These are phyloP conservation scores for Prenolepis imparis DNA, from an alignment of 2,888 invertebrate species.

Conservation along the genomic window DNA sequence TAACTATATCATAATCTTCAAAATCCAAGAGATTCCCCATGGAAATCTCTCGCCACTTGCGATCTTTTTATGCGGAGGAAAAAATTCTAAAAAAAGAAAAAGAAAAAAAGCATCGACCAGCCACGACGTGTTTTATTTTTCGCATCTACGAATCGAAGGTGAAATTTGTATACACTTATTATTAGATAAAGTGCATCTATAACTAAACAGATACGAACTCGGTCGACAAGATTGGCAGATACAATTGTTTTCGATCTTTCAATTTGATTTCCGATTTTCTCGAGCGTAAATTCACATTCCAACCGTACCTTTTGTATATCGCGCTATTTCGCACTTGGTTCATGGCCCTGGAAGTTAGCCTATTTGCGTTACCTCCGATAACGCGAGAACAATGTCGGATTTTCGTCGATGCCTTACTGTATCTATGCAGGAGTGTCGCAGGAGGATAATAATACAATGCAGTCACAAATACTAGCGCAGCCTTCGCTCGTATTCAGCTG, in stretches of 20 bases:
- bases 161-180: background rate
- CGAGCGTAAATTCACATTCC: constrained; percentile 34
- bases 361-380: constrained; percentile 50
- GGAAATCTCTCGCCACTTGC: constrained; percentile 69
- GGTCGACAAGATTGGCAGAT: background rate
- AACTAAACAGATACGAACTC: background rate
- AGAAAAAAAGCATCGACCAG: constrained; percentile 26
- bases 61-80: constrained; percentile 51
- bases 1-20: constrained; percentile 80
- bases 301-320: constrained; percentile 36
- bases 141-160: background rate
- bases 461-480: constrained; percentile 1
- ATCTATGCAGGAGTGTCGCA: constrained; percentile 48
- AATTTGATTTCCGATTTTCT: background rate
- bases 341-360: constrained; percentile 61
- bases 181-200: background rate
- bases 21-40: constrained; percentile 71
- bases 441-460: constrained; percentile 43
- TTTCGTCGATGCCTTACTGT: constrained; percentile 63
- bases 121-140: background rate
- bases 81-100: constrained; percentile 63
- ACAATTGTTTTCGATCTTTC: constrained; percentile 1
- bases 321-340: constrained; percentile 59
- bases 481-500: constrained; percentile 20
- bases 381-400: constrained; percentile 63